Base-by-base conservation (phyloP, 2,888 invertebrate species). In the Chrysodeixis includens region DNA sequence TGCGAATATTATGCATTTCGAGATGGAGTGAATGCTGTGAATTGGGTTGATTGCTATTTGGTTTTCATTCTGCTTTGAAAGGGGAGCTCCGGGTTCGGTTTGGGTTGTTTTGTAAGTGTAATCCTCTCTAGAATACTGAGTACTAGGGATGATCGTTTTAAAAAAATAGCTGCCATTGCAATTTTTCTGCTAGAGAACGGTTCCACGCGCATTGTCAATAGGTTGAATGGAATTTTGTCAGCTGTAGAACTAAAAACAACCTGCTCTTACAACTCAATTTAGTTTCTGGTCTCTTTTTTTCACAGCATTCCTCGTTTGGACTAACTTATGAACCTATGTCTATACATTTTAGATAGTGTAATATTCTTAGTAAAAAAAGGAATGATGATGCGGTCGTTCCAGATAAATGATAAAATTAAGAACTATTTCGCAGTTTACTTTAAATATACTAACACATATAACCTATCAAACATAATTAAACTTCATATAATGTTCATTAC, bases 21-120 rank as follows among this genome's bases (percentile, higher is more conserved):
- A 30, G 35, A 60, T 57, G 22, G 53, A 46, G 46, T 18, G 46
- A 40, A 40, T 59, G 56, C n/a, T 65, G 30, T 56, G 56, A 64
- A 64, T 67, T 63, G 30, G 53, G 22, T 10, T 51, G 26, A 74
- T 71, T 62, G 66, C 56, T 70, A 57, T 74, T 73, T 66, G 62
- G 51, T 49, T 62, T 70, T 60, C 62, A 55, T 70, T 70, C 20
- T 58, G 51, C 49, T 46, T 53, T 57, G 40, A 53, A 65, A 72
- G 51, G 56, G 51, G 55, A 20, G 46, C 46, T 9, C 18, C 18
- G 46, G 56, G 16, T 22, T 30, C 35, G 51, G 49, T 51, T 35
- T 32, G 2, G 30, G 51, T 26, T 12, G 62, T 62, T 68, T 64
- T 64, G 54, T 60, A 56, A 30, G 40, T 49, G 46, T 49, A 49